Evolutionary conservation across 2,113 vertebrate genomes (phyloP).

Genomic region (Limnothrissa miodon): DNA sequence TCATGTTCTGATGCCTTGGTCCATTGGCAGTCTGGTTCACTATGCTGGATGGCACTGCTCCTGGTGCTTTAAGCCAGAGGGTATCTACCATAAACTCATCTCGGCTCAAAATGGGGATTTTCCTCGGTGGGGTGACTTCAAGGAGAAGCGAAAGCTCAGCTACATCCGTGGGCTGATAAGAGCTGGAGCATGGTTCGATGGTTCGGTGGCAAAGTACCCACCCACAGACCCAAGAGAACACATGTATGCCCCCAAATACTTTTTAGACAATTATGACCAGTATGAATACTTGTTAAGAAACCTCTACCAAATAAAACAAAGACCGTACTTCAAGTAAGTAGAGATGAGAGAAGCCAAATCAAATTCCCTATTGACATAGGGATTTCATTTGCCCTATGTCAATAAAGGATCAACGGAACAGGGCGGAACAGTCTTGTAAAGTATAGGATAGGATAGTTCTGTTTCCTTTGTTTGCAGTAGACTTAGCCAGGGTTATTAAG

Average conservation of each 20-base stretch:
- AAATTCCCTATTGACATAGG: no score
- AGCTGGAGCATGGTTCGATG: conserved; percentile 88
- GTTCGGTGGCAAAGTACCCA: conserved; percentile 78
- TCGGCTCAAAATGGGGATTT: conserved; percentile 89
- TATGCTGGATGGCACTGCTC: conserved; percentile 90
- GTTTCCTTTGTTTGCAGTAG: no score
- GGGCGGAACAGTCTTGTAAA: no score
- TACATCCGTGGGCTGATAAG: conserved; percentile 81
- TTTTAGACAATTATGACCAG: conserved; percentile 74
- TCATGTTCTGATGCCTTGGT: conserved; percentile 82
- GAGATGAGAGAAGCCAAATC: not conserved
- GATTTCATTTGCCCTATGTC: not conserved
- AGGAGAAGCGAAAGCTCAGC: conserved; percentile 82
- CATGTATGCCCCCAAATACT: conserved; percentile 85
- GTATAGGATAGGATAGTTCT: no score
- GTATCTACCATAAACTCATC: conserved; percentile 83
- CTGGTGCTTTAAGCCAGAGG: conserved; percentile 86
- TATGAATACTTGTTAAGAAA: conserved; percentile 83
- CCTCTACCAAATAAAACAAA: conserved; percentile 66
- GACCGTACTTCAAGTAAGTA: no score
- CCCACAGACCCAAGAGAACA: conserved; percentile 78
- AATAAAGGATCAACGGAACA: not conserved
- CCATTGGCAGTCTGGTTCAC: conserved; percentile 82
- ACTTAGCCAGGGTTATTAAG: no score
- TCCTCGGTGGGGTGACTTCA: conserved; percentile 85